These are phyloP conservation scores for Cavia aperea DNA, from an alignment of 2,113 vertebrate species.

Conservation along the genomic window DNA sequence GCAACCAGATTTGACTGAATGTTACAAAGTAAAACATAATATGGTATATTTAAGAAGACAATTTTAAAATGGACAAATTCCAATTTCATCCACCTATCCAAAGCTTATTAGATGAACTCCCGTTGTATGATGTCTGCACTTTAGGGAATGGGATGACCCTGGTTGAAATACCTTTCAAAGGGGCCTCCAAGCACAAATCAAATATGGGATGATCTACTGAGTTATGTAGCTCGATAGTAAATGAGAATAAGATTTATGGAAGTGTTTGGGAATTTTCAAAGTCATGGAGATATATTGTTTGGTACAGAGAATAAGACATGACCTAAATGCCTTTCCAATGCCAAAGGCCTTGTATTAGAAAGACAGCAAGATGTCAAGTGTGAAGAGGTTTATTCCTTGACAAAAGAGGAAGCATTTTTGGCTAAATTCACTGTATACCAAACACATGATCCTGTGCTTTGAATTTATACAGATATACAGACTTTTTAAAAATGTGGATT, in stretches of 20 bases:
- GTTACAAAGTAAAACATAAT: background rate
- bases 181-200: background rate
- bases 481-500: background rate
- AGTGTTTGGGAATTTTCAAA: background rate
- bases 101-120: background rate
- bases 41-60: constrained; percentile 22
- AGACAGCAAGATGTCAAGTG: rapidly evolving
- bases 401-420: background rate
- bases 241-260: constrained; percentile 27
- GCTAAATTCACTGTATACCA: background rate
- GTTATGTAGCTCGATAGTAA: background rate
- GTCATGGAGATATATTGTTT: background rate
- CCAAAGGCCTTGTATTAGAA: background rate
- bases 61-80: background rate
- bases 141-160: background rate
- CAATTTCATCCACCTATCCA: background rate
- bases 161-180: constrained; percentile 5
- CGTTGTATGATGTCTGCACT: background rate
- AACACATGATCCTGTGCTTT: background rate
- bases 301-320: background rate
- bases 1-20: constrained; percentile 53
- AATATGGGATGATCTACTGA: background rate
- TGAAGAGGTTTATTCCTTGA: rapidly evolving
- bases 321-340: background rate
- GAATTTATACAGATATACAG: background rate